Evolutionary conservation across 2,113 vertebrate genomes (phyloP).

Genomic region (Hemiscyllium ocellatum): DNA sequence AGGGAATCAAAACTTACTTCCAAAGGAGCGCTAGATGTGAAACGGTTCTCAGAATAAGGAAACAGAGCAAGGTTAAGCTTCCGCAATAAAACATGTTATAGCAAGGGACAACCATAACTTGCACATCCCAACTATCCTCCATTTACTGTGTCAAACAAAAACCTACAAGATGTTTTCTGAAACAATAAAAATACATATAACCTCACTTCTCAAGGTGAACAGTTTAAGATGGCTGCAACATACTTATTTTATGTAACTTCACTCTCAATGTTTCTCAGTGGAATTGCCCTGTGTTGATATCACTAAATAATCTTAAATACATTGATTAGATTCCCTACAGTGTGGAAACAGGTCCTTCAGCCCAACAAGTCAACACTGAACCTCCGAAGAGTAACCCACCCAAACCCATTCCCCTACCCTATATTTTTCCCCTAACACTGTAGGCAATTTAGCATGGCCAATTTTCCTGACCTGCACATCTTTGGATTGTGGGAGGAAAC

Average conservation of each 20-base stretch:
- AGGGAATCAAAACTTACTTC: not conserved
- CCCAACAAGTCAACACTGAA: too few species aligned
- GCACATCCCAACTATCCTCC: not conserved
- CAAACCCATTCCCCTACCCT: too few species aligned
- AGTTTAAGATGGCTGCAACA: not conserved
- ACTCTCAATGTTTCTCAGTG: not conserved
- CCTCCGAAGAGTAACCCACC: too few species aligned
- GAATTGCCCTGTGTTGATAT: not conserved
- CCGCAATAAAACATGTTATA: not conserved
- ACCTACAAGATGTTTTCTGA: not conserved
- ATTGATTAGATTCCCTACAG: not conserved
- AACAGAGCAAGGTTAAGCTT: not conserved
- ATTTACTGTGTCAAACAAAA: not conserved
- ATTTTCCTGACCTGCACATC: too few species aligned
- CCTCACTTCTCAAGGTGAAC: not conserved
- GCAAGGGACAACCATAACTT: not conserved
- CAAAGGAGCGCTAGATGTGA: not conserved
- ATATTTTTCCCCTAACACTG: too few species aligned
- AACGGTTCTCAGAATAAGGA: not conserved
- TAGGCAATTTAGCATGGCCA: too few species aligned
- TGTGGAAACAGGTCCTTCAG: too few species aligned
- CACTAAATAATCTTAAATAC: not conserved
- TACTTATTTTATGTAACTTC: not conserved
- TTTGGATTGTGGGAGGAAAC: too few species aligned
- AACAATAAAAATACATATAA: not conserved